A percentile compares a stretch with the other conserved stretches of the same genome.
Evolutionary conservation across 2,888 invertebrate species (phyloP).

Genomic region (Ochlodes sylvanus): DNA sequence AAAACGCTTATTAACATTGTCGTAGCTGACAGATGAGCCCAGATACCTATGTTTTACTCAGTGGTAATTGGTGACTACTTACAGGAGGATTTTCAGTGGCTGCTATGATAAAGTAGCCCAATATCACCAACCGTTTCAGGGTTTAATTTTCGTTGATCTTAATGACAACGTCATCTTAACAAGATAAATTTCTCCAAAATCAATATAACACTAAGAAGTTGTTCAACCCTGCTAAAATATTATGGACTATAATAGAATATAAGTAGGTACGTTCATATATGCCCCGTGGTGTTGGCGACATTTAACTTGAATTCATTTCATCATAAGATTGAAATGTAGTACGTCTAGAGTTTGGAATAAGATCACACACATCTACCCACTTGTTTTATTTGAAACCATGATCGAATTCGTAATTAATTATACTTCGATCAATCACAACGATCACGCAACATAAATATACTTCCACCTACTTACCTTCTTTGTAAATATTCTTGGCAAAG

Average conservation of each 20-base stretch:
- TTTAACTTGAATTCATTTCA: background rate
- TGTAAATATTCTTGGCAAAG: constrained; percentile 32
- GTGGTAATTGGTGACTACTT: no score
- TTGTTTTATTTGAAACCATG: constrained; percentile 19
- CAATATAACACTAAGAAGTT: no score
- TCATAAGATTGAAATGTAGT: background rate
- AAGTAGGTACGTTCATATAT: background rate
- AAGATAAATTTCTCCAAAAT: no score
- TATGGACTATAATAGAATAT: background rate
- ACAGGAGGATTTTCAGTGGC: no score
- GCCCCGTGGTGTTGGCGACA: background rate
- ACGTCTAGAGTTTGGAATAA: background rate
- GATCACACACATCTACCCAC: background rate
- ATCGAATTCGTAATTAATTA: constrained; percentile 17
- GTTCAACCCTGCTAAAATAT: no score
- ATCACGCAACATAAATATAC: constrained; percentile 15
- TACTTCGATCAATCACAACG: constrained; percentile 25
- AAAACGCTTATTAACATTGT: no score
- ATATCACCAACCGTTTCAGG: no score
- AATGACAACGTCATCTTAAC: no score
- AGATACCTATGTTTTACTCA: no score
- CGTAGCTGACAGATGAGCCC: no score
- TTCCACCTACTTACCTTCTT: constrained; percentile 18
- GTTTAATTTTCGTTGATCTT: no score
- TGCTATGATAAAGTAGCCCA: no score